These are phyloP conservation scores for Hippasteria phrygiana DNA, from an alignment of 53 echinoderm and acorn worm genomes.

Conservation along the genomic window DNA sequence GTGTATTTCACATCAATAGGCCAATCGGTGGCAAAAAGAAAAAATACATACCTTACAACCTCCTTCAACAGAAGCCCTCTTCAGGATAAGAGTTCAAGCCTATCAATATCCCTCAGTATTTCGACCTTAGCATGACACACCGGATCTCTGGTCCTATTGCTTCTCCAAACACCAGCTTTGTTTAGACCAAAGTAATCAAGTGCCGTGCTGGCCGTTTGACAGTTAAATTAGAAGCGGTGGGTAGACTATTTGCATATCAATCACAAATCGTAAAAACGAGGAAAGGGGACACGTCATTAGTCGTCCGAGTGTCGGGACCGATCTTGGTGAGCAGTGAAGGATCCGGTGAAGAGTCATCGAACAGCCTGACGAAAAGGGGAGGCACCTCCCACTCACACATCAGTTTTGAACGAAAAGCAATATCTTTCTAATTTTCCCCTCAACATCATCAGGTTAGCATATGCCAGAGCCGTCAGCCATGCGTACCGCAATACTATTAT, in stretches of 20 bases:
- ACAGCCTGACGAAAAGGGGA: no score
- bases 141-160: not conserved
- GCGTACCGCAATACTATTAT: no score
- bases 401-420: no score
- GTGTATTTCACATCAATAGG: not conserved
- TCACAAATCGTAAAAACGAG: not conserved
- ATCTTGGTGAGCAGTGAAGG: no score
- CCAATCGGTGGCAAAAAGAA: not conserved
- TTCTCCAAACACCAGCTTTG: not conserved
- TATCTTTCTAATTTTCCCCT: no score
- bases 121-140: not conserved
- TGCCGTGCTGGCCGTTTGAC: slow-evolving; percentile 24
- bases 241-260: slow-evolving; percentile 52
- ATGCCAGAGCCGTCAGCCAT: no score
- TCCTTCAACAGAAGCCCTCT: not conserved
- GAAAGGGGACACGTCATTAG: not conserved
- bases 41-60: not conserved
- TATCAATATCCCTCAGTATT: not conserved
- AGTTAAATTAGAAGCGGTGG: slow-evolving; percentile 35
- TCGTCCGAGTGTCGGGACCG: not conserved
- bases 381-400: no score
- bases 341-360: no score
- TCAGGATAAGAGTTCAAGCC: not conserved
- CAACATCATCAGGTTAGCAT: no score
- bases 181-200: slow-evolving; percentile 27